Base-by-base conservation (phyloP, 2,888 invertebrate genomes). In the Lathronympha strigana region DNA sequence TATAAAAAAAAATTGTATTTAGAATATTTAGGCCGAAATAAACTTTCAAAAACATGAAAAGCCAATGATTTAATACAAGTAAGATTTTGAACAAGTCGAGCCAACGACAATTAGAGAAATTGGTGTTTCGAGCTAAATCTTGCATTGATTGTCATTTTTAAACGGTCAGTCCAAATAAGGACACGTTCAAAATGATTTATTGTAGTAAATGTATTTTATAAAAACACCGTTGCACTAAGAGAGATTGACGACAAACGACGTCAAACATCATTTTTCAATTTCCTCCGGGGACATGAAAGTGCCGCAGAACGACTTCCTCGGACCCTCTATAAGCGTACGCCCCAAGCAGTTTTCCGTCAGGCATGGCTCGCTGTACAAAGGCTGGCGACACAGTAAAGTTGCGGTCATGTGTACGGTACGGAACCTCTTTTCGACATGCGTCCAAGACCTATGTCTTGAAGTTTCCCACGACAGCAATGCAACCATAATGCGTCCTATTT, bases 221-320 rank as follows among this genome's bases (percentile, higher is more conserved):
- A 6, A 36, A 38, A 38, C 21, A 11, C 17, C 15, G 19, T 11
- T 50, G 13, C 31, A 43, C 19, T 23, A 23, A 28, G 31, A 40
- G 17, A 33, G 15, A 50, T 23, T 17, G 25, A 21, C 31, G 28
- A 25, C 15, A 23, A 50, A 43, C 40, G 40, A 38, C 40, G 50
- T 50, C 63, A 63, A 63, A 63, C 63, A 55, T 25, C 50, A 43
- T 50, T 57, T 43, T 17, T 17, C 57, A 31, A 57, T 63, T 57
- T 63, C 63, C 63, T 40, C n/a, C 15, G 63, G 38, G 40, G 36
- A 47, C 62, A 55, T 57, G 23, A 63, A 63, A 57, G 63, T 43
- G 43, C 15, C 17, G 17, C 33, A 23, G 31, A 63, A 63, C 40
- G 57, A 63, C 63, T 63, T 63, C 57, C 63, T 58, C 49, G 33